Conservation (phyloP, 2,888 invertebrate species). For the Pilophorus perplexus region DNA sequence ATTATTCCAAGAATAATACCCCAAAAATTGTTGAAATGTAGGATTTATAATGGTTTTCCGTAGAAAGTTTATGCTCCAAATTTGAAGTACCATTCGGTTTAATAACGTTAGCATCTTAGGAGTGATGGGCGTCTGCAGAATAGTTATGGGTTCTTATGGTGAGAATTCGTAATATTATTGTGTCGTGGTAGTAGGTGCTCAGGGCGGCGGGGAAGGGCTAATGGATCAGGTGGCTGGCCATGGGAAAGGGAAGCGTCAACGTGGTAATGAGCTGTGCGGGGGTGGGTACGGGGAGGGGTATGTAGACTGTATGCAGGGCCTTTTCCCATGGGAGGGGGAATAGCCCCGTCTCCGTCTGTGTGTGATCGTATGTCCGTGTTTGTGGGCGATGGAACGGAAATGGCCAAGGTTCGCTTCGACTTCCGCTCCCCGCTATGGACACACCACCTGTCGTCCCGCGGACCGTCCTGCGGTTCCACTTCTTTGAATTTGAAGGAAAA, state of each 20-base stretch:
- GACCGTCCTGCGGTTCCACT: slow-evolving; percentile 9
- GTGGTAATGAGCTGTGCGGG: slow-evolving; percentile 19
- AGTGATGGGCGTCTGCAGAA: no score
- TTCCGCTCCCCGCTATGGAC: slow-evolving; percentile 44
- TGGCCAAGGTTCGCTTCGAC: slow-evolving; percentile 44
- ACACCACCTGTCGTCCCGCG: slow-evolving; percentile 44
- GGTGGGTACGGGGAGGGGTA: not conserved
- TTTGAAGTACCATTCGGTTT: no score
- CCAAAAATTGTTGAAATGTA: no score
- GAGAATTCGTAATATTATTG: no score
- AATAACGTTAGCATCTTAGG: no score
- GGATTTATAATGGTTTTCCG: no score
- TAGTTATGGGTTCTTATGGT: no score
- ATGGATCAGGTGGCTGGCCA: slow-evolving; percentile 30
- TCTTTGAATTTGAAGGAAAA: no score
- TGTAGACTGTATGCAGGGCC: slow-evolving; percentile 27
- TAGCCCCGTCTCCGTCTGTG: not conserved
- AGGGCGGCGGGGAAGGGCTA: slow-evolving; percentile 6
- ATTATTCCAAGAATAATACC: no score
- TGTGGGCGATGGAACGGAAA: slow-evolving; percentile 42
- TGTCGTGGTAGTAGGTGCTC: no score
- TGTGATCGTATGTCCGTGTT: slow-evolving; percentile 26
- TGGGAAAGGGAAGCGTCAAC: slow-evolving; percentile 26
- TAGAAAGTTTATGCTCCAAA: no score
- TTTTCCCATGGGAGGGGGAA: slow-evolving; percentile 31